Evolutionary conservation across 2,113 vertebrate species (phyloP).

Genomic region (Orcinus orca): DNA sequence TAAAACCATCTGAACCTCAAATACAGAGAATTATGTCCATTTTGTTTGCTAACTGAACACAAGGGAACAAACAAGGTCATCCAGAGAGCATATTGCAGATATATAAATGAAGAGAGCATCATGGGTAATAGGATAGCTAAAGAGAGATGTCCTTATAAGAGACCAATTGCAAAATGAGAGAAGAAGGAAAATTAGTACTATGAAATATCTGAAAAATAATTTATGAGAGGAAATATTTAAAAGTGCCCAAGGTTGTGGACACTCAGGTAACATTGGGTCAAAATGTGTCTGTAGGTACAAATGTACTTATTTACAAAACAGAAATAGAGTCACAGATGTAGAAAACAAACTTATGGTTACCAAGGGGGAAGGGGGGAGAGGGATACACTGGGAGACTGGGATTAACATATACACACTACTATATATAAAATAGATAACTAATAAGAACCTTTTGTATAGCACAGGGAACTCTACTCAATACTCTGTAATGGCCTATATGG

Average conservation of each 20-base stretch:
- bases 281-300: background rate
- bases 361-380: too few relatives aligned
- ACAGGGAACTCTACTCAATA: too few relatives aligned
- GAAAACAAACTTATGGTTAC: too few relatives aligned
- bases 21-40: background rate
- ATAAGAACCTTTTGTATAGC: too few relatives aligned
- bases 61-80: background rate
- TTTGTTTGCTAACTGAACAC: background rate
- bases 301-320: too few relatives aligned
- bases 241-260: background rate
- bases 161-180: background rate
- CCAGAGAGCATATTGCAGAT: too few relatives aligned
- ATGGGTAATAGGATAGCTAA: background rate
- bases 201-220: background rate
- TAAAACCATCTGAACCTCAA: background rate
- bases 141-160: background rate
- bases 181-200: background rate
- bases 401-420: too few relatives aligned
- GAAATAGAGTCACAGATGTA: too few relatives aligned
- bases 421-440: too few relatives aligned
- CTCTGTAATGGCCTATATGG: too few relatives aligned
- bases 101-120: background rate
- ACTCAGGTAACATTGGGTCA: background rate
- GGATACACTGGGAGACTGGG: too few relatives aligned
- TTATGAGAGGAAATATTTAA: background rate